Evolutionary conservation across 2,888 invertebrate species (phyloP).

Genomic region (Drosophila putrida): DNA sequence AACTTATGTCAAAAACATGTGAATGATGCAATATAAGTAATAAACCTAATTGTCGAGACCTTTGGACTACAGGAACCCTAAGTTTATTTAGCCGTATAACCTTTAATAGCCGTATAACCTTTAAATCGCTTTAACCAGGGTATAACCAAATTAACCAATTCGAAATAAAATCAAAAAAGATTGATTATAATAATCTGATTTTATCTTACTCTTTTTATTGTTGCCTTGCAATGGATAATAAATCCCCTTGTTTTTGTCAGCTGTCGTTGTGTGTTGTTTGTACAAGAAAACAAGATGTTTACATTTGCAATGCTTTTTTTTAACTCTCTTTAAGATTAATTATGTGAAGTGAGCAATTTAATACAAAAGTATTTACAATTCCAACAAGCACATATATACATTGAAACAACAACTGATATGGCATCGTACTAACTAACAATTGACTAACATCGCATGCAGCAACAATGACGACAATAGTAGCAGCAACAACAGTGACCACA

Average conservation of each 20-base stretch:
- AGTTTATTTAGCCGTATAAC: background rate
- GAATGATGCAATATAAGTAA: too few relatives aligned
- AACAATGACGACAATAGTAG: conserved; percentile 25
- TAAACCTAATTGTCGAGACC: too few relatives aligned
- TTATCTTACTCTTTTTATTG: background rate
- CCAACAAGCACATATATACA: conserved; percentile 9
- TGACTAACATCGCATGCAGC: conserved; percentile 35
- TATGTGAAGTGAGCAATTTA: conserved; percentile 25
- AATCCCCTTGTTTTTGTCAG: background rate
- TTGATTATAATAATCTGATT: background rate
- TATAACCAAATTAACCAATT: background rate
- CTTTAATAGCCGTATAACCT: background rate
- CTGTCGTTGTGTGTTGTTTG: background rate
- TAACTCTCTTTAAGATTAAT: conserved; percentile 27
- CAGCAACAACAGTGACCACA: conserved; percentile 45
- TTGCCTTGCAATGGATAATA: background rate
- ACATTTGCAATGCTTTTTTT: background rate
- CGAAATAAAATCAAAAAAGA: background rate
- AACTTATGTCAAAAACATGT: background rate
- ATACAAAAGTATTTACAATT: conserved; percentile 20
- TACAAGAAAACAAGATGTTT: conserved; percentile 10
- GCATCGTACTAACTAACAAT: conserved; percentile 8
- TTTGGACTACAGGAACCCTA: background rate
- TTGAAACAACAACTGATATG: conserved; percentile 13
- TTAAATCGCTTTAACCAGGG: background rate